Evolutionary conservation across 2,888 invertebrate genomes (phyloP), one percentile per base, ranked within the genome.

Genomic region (Aphodius sticticus): DNA sequence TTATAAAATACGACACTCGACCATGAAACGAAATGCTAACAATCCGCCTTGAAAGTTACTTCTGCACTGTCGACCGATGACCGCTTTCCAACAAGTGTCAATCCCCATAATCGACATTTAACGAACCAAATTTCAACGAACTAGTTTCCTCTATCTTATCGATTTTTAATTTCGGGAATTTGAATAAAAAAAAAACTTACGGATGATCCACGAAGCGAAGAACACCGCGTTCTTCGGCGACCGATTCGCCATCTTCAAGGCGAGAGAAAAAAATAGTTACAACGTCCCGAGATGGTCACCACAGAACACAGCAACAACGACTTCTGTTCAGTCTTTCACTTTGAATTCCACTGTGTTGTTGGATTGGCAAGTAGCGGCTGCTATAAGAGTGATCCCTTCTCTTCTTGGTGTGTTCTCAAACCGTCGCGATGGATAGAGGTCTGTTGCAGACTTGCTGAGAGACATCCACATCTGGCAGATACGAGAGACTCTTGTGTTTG

Each of bases 301-400:
- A 53, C 53, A 53, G 53, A 53, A 53, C 53, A 53, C 53, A 53
- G 53, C 84, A 83, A 84, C 84, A 53, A 53, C 53, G 53, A 53
- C 53, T 53, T 53, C 53, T 53, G 53, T 12, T 53, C 53, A 53
- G 86, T 88, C 87, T 88, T 88, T 88, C 87, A 88, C 88, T 88
- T 86, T 53, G 53, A 85, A 86, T 85, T 86, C 85, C 85, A 84
- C 84, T 84, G 84, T 84, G 83, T 80, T 81, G 81, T 81, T 76
- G 84, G 84, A 84, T 85, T 79, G 79, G 80, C 84, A 85, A 86
- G 85, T 85, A 84, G 82, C 84, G 82, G 81, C 83, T 82, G 82
- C 83, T 81, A 82, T 80, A 77, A 80, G 81, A 80, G 79, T 84
- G 79, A 83, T 82, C 83, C 84, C 86, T 85, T 85, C 85, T 83